Base-by-base conservation (phyloP, 1,140 invertebrate genomes). In the Chelonus insularis region DNA sequence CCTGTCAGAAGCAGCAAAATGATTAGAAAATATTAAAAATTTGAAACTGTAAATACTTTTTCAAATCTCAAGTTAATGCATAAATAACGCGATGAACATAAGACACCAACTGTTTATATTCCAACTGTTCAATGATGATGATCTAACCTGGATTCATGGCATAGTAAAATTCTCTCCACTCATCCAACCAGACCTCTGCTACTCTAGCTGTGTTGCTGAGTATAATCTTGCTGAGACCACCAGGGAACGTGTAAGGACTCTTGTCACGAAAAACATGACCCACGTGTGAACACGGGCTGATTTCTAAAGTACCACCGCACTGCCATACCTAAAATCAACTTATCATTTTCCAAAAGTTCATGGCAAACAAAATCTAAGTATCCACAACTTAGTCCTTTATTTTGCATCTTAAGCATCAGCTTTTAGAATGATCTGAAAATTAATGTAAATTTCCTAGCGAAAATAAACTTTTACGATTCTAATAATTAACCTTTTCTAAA, bases 181-280 rank as follows among this genome's bases (percentile, higher is more conserved):
- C 93, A 87, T 98, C 96, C 91, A 98, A 92, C 96, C 96, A 98
- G 73, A 98, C 96, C 85, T 96, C 94, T 71, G 95, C 95, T 67
- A 97, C 91, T 70, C 96, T 87, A 47, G 94, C 95, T 70, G 95
- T 94, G 85, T 98, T 98, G 84, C 97, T 95, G 75, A 98, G 91
- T 73, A 99, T 94, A 80, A 97, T 93, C 81, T 94, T 95, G 73
- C 94, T 93, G 69, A 97, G 96, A 67, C 97, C 97, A 70, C 97
- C 97, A 59, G 97, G 97, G 87, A 99, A 99, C 65, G 96, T 96
- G 84, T 99, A 99, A 23, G 97, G 98, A 68, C 93, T 97, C 83
- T 98, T 97, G 86, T 99, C 98, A 70, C 97, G 88, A 86, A 99
- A 99, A 68, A 99, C 96, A 84, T 98, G 96, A 60, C 96, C 96